phyloP scores from a whole-genome alignment of 2,888 invertebrate species.

The Drosophila gaucha region DNA sequence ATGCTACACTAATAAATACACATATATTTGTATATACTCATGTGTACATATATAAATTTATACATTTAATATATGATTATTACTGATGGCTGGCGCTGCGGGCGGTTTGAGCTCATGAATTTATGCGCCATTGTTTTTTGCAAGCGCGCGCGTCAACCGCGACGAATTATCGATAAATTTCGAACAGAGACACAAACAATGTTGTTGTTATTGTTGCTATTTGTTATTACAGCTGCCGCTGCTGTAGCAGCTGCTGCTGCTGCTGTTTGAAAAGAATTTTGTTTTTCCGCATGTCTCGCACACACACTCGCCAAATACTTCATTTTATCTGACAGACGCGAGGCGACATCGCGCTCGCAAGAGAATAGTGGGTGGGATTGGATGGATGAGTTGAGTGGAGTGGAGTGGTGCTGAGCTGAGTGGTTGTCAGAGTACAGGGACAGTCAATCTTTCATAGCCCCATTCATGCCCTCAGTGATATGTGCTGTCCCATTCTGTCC shows the following conservation, averaged over 20 bases:
- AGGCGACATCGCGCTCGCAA: conserved; percentile 33
- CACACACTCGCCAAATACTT: conserved; percentile 62
- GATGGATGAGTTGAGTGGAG: conserved; percentile 25
- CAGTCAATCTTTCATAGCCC: conserved; percentile 51
- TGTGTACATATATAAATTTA: conserved; percentile 16
- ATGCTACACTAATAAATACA: conserved; percentile 32
- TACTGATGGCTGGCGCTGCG: conserved; percentile 51
- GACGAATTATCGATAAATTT: conserved; percentile 75
- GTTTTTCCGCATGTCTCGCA: conserved; percentile 63
- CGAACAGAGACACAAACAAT: conserved; percentile 60
- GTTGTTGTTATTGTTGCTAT: conserved; percentile 54
- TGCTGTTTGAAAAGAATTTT: conserved; percentile 57
- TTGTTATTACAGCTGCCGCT: conserved; percentile 32
- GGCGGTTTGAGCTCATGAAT: conserved; percentile 50
- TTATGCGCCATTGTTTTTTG: conserved; percentile 61
- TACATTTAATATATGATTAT: conserved; percentile 72
- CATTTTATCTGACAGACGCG: conserved; percentile 73
- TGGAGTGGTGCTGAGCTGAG: conserved; percentile 41
- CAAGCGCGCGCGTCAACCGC: conserved; percentile 23
- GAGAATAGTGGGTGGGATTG: conserved; percentile 26
- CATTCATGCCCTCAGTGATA: conserved; percentile 15
- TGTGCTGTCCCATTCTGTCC: conserved; percentile 26
- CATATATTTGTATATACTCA: no score
- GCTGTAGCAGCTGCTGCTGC: conserved; percentile 39
- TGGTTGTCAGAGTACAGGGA: conserved; percentile 48